Percentiles rank a stretch among this genome's conserved stretches.
phyloP scores from a whole-genome alignment of 1,140 invertebrate species.

The Hyposmocoma kahamanoa region DNA sequence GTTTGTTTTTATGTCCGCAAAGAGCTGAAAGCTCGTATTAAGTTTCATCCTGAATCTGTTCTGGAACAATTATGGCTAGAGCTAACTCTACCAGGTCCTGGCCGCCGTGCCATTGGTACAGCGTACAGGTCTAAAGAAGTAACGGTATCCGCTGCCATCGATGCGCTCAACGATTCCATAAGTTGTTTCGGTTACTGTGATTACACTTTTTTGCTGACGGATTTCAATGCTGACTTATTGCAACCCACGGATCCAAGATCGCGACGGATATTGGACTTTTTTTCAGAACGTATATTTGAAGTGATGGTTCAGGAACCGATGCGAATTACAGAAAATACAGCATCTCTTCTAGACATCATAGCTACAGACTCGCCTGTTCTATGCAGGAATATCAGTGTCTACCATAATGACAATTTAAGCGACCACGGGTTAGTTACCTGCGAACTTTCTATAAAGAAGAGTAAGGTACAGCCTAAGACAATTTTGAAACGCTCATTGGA shows the following conservation, averaged over 20 bases:
- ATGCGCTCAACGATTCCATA: slow-evolving; percentile 20
- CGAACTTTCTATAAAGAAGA: slow-evolving; percentile 17
- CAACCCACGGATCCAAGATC: background rate
- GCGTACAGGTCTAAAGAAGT: slow-evolving; percentile 21
- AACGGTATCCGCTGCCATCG: slow-evolving; percentile 7
- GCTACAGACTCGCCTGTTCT: slow-evolving; percentile 8
- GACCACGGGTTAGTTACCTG: slow-evolving; percentile 18
- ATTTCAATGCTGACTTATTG: slow-evolving; percentile 27
- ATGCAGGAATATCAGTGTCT: slow-evolving; percentile 16
- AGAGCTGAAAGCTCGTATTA: background rate
- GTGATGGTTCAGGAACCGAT: slow-evolving; percentile 24
- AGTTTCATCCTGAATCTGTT: slow-evolving; percentile 5
- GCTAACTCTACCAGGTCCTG: slow-evolving; percentile 7
- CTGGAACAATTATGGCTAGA: slow-evolving; percentile 29
- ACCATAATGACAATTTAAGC: slow-evolving; percentile 20
- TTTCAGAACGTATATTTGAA: slow-evolving; percentile 13
- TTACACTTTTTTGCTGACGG: slow-evolving; percentile 15
- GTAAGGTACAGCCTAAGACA: background rate
- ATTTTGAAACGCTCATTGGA: background rate
- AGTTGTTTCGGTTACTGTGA: slow-evolving; percentile 9
- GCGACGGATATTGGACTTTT: slow-evolving; percentile 12
- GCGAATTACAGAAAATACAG: slow-evolving; percentile 13
- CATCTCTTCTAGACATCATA: slow-evolving; percentile 17
- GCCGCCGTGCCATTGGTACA: slow-evolving; percentile 15
- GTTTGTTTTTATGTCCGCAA: slow-evolving; percentile 14